These are phyloP conservation scores for Eucera pruinosa DNA, from an alignment of 2,888 invertebrate genomes.

Conservation along the genomic window DNA sequence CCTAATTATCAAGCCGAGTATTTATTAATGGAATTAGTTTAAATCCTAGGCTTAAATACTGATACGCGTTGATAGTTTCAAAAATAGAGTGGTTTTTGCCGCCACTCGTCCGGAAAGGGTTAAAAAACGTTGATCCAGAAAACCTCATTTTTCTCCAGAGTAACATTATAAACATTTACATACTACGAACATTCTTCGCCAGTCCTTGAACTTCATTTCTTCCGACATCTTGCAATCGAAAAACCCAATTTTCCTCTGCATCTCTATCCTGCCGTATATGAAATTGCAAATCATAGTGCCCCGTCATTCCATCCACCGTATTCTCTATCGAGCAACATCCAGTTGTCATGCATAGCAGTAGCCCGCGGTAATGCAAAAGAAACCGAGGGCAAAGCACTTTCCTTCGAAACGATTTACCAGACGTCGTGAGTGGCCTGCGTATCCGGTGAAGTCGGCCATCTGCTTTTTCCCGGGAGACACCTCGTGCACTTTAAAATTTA, in stretches of 20 bases:
- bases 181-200: background rate
- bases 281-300: background rate
- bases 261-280: background rate
- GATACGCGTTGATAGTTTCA: no score
- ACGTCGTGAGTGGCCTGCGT: constrained; percentile 58
- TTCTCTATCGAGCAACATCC: constrained; percentile 1
- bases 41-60: no score
- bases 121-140: no score
- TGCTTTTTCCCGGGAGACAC: constrained; percentile 54
- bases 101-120: no score
- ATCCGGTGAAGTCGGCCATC: constrained; percentile 56
- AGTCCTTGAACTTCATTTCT: background rate
- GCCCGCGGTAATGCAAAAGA: constrained; percentile 16
- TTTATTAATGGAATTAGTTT: no score
- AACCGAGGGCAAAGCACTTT: constrained; percentile 49
- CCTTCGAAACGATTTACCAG: constrained; percentile 50
- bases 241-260: no score
- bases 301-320: background rate
- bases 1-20: no score
- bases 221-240: background rate
- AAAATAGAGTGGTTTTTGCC: no score
- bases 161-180: background rate
- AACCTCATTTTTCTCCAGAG: no score
- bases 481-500: constrained; percentile 65
- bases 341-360: constrained; percentile 11